These are phyloP conservation scores for Magallana gigas DNA, from an alignment of 1,140 invertebrate species.

Conservation along the genomic window DNA sequence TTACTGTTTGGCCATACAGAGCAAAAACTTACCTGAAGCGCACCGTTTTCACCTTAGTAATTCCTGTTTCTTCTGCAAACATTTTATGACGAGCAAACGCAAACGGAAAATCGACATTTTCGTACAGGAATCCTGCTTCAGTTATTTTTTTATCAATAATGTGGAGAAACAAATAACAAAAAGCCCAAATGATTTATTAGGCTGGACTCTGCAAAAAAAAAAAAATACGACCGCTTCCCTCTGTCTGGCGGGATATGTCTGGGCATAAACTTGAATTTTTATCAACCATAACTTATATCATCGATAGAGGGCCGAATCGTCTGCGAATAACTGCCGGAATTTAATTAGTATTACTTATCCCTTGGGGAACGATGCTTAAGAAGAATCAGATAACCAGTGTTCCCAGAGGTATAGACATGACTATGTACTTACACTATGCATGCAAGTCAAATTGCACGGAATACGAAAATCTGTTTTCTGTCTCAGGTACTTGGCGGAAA, in stretches of 20 bases:
- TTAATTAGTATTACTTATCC: neutral
- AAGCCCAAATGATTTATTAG: neutral
- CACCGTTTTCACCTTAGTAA: neutral
- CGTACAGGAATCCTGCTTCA: neutral
- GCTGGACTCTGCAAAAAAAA: neutral
- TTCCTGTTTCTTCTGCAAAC: neutral
- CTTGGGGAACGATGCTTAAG: neutral
- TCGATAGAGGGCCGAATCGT: too few species aligned
- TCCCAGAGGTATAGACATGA: neutral
- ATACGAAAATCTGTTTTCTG: neutral
- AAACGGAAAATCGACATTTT: slow-evolving; percentile 27
- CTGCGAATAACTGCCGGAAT: neutral
- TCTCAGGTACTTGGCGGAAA: neutral
- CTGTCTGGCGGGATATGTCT: neutral
- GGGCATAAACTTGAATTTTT: slow-evolving; percentile 14
- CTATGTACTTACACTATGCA: neutral
- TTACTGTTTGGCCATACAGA: too few species aligned
- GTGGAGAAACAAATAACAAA: neutral
- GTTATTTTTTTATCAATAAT: neutral
- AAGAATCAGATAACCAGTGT: neutral
- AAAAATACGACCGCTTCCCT: neutral
- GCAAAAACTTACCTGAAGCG: neutral
- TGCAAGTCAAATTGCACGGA: neutral
- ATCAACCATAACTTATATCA: neutral
- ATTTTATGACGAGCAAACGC: neutral